phyloP scores from a whole-genome alignment of 1,140 invertebrate species.

The Bombus impatiens region DNA sequence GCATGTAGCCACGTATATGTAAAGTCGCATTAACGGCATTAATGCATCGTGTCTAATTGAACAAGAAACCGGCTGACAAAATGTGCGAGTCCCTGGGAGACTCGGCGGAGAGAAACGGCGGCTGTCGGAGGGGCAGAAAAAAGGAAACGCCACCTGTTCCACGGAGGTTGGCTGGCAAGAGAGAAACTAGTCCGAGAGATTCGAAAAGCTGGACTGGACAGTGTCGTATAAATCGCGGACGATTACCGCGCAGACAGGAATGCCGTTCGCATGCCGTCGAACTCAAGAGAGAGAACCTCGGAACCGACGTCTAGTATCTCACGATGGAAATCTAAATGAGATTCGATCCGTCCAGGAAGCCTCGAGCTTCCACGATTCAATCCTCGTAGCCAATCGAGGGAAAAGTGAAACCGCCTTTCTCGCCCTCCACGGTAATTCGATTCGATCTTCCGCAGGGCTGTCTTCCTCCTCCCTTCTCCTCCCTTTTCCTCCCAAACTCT shows the following conservation, averaged over 20 bases:
- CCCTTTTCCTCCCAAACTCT: not conserved
- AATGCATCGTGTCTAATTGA: conserved; percentile 5
- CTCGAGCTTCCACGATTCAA: conserved; percentile 66
- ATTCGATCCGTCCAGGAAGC: conserved; percentile 69
- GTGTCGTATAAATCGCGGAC: conserved; percentile 40
- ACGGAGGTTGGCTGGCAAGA: not conserved
- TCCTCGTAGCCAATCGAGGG: conserved; percentile 57
- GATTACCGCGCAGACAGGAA: conserved; percentile 36
- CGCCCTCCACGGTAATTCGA: conserved; percentile 57
- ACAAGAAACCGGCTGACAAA: not conserved
- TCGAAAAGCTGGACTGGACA: conserved; percentile 27
- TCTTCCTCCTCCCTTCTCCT: not conserved
- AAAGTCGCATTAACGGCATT: conserved; percentile 9
- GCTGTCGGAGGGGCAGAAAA: not conserved
- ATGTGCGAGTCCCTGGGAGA: not conserved
- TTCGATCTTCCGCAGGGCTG: conserved; percentile 41
- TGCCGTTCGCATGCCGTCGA: conserved; percentile 37
- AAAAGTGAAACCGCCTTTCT: conserved; percentile 67
- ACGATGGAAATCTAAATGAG: conserved; percentile 71
- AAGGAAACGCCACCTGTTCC: conserved; percentile 17
- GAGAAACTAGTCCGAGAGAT: conserved; percentile 17
- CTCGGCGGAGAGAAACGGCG: not conserved
- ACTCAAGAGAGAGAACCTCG: not conserved
- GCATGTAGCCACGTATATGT: not conserved
- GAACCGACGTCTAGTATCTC: conserved; percentile 55